A percentile compares a stretch with the other conserved stretches of the same genome.
Evolutionary conservation across 1,140 invertebrate genomes (phyloP).

Genomic region (Sycophaga agraensis): DNA sequence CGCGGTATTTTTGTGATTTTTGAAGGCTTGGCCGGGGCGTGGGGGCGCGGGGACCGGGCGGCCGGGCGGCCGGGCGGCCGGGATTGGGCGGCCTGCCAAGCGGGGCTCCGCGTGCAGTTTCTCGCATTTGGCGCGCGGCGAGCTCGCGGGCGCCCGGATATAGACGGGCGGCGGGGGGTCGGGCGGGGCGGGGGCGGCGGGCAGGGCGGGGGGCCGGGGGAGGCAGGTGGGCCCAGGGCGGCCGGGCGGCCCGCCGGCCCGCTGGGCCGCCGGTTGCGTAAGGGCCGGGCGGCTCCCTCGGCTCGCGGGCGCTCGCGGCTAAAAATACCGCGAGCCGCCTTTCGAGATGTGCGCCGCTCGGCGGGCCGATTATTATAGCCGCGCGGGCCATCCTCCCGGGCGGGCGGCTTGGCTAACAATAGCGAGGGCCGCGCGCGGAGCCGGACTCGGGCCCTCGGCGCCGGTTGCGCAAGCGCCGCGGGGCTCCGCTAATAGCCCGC

Average conservation of each 20-base stretch:
- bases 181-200: conserved; percentile 10
- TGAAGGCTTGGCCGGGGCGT: too few relatives aligned
- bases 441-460: too few relatives aligned
- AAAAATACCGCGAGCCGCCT: conserved; percentile 56
- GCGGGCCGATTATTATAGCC: conserved; percentile 56
- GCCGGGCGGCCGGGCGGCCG: not conserved
- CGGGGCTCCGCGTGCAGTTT: conserved; percentile 7
- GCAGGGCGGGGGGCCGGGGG: conserved; percentile 21
- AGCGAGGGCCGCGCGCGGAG: conserved; percentile 42
- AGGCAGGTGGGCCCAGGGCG: conserved; percentile 21
- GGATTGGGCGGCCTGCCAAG: conserved; percentile 19
- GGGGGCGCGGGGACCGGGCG: not conserved
- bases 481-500: too few relatives aligned
- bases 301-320: conserved; percentile 24
- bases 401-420: conserved; percentile 51
- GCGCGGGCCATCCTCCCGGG: conserved; percentile 5
- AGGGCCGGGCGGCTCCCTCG: conserved; percentile 8
- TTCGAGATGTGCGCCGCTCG: conserved; percentile 50
- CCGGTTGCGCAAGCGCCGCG: too few relatives aligned
- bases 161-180: conserved; percentile 5
- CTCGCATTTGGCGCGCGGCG: not conserved
- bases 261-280: too few relatives aligned
- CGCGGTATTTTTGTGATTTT: too few relatives aligned
- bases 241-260: conserved; percentile 10
- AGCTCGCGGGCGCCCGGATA: conserved; percentile 1